Evolutionary conservation across 2,888 invertebrate species (phyloP), one percentile per base, ranked within the genome.

Genomic region (Coecobrya sp.): DNA sequence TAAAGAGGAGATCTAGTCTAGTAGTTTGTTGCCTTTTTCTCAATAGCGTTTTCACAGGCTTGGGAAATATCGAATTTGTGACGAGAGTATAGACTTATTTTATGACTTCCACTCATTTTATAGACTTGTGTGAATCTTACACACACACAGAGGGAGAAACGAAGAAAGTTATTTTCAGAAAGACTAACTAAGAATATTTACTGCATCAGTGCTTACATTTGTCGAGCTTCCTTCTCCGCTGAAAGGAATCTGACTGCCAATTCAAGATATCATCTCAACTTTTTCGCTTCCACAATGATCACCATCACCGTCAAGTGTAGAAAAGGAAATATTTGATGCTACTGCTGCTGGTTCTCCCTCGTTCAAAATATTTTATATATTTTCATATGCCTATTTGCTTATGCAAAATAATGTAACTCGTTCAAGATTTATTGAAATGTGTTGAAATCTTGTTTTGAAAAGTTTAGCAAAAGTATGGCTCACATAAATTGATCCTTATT

Each of bases 21-120:
- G 42, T 22, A 85, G 42, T 42, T 76, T 4, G 49, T 73, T 81
- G 36, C 30, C 16, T 19, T 52, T 85, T 84, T 42, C 73, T 45
- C 90, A 90, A 70, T 65, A 84, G 76, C 76, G 85, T 85, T 89
- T 82, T 85, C 90, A 73, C 90, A 90, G 55, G 84, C 85, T 68
- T 76, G 59, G 76, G 76, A 90, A 68, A 70, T 85, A 36, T 90
- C 11, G 36, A 68, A 55, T 81, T 81, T 81, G 81, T 55, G 73
- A 45, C 45, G 73, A 73, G 73, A 45, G 45, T 45, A 45, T 45
- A 45, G 73, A 73, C 73, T 42, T 73, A 73, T 45, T 73, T 73
- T 73, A 73, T 11, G 73, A 73, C 73, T 73, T 42, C 73, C 22
- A 22, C 73, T 73, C 45, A 45, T 45, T 45, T 73, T 73, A 81